Evolutionary conservation across 2,113 vertebrate genomes (phyloP), one percentile per base, ranked within the genome.

Genomic region (Cepphus grylle): DNA sequence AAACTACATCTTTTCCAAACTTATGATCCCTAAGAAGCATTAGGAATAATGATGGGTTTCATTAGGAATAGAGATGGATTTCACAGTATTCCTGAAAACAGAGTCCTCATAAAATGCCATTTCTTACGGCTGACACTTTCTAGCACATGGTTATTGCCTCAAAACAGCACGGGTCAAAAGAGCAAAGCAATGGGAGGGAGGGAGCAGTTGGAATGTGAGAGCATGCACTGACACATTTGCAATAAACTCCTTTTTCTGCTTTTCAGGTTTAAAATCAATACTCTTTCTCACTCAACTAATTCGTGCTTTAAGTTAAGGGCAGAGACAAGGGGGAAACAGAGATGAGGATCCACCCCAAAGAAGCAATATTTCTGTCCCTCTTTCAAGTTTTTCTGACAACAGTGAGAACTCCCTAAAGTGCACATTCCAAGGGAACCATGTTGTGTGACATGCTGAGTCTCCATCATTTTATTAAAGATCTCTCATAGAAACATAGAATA

Each of bases 391-490:
- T 15, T 90, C 62, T 67, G 47, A 71, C 14, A 77, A 67, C 12
- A 88, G 30, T 9, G 58, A 20, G 38, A 67, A 63, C 5, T 34
- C 21, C 45, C 32, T 42, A 14, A 36, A 66, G 8, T 50, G 25
- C 8, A 26, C 27, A 0, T 63, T 71, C 78, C 36, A 84, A 15
- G 6, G 9, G 12, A 52, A 25, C 8, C 4, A 8, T 2, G 1
- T 12, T 53, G 11, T 30, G 15, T 21, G 52, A 67, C 22, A 40
- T 36, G 26, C 14, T 49, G 49, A 63, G 34, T 34, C 36, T 55
- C 29, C 26, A 11, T 59, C 12, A n/a, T 53, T 72, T 88, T 38
- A 26, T 72, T 42, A 36, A 26, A 72, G 5, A 7, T 25, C 9
- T 69, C 36, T 70, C 27, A 29, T 16, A 16, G 34, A 61, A 49